Conservation (phyloP, 1,140 invertebrate genomes). For the Dinothrombium tinctorium region DNA sequence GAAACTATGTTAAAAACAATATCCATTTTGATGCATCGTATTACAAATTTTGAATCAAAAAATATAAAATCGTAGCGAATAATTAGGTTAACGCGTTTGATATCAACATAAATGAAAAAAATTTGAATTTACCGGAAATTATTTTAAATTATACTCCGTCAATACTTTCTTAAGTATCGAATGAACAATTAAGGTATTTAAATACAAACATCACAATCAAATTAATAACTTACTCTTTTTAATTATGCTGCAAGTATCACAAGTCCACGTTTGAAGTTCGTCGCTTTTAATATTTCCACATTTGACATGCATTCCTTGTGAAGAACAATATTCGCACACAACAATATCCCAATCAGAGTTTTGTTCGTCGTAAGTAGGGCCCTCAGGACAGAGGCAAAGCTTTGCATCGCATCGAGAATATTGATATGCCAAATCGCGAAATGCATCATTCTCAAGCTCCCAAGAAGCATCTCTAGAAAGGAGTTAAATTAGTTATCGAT, state of each 20-base stretch:
- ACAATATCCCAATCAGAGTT: background rate
- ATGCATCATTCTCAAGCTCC: conserved; percentile 37
- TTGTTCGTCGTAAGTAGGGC: conserved; percentile 22
- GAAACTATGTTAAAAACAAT: too few species aligned
- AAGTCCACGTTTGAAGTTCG: background rate
- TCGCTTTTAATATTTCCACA: background rate
- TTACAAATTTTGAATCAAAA: too few species aligned
- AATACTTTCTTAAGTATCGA: too few species aligned
- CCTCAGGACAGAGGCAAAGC: conserved; percentile 31
- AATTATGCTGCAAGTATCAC: background rate
- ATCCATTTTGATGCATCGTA: too few species aligned
- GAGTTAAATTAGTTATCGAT: background rate
- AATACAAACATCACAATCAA: too few species aligned
- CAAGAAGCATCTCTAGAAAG: conserved; percentile 34
- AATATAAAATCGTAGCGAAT: too few species aligned
- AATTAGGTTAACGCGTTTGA: too few species aligned
- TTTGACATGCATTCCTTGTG: background rate
- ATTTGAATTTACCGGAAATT: too few species aligned
- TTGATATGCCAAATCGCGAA: conserved; percentile 30
- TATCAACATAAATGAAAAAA: too few species aligned
- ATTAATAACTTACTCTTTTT: too few species aligned
- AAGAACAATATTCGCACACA: background rate
- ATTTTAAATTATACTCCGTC: too few species aligned
- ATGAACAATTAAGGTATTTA: too few species aligned
- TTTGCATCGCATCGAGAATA: conserved; percentile 31